Evolutionary conservation across 2,888 invertebrate species (phyloP), one percentile per base, ranked within the genome.

Genomic region (Cryptus armator): DNA sequence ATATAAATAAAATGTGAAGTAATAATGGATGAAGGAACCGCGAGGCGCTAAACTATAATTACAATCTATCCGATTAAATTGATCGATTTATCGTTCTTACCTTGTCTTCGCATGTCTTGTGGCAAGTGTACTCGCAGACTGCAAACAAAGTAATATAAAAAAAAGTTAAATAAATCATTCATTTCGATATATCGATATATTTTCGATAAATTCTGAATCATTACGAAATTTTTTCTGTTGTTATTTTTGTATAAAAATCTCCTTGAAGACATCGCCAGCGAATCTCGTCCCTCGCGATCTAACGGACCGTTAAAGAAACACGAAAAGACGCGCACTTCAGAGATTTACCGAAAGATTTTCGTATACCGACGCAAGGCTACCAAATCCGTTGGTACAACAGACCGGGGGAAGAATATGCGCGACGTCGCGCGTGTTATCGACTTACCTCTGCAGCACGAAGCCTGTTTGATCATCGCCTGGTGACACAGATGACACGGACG

Each of bases 101-200:
- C 96, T 97, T 97, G 92, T 95, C 96, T 94, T 97, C 97, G 94
- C 97, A 97, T 86, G 96, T 95, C 93, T 96, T 96, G 94, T 97
- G 97, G 93, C 97, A 97, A 92, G 96, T 96, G 94, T 96, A 97
- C 95, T 97, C 97, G 95, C 97, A 97, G 87, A 97, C 97, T 97
- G 96, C 91, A 96, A 96, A 94, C 95, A 94, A 93, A 91, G 91
- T 53, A 86, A 75, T 81, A 84, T 86, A 67, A 70, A 53, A 48
- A 48, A 3, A 12, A 3, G 1, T 48, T 53, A 5, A 14, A 32
- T 29, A 5, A 32, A 59, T 59, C 3, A 29, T 32, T 32, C 14
- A 14, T 59, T 14, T 14, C 6, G 29, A 29, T 6, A 0, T 12
- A 2, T 32, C 12, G 12, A 2, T 29, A 32, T 24, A 7, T 24